Percentiles rank a stretch among this genome's conserved stretches.
phyloP scores from a whole-genome alignment of 2,797 vertebrate genomes.

The Cichlasoma orientale region DNA sequence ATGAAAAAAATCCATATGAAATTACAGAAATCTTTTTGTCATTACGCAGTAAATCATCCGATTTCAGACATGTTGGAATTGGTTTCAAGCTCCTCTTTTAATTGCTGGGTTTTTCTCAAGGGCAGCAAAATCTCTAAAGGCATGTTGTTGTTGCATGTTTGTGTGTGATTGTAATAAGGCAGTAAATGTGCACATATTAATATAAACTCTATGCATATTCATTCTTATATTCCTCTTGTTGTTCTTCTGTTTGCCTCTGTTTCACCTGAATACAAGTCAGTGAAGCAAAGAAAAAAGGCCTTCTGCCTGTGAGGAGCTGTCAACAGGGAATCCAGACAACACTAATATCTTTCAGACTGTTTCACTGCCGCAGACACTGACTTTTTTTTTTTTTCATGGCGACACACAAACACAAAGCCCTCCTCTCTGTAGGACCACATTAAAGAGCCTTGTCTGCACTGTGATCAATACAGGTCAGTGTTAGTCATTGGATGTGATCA shows the following conservation, averaged over 20 bases:
- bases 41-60: no score
- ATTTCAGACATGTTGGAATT: not conserved
- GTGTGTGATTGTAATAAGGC: slow-evolving; percentile 1
- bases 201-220: slow-evolving; percentile 28
- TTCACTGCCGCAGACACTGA: not conserved
- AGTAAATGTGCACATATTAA: slow-evolving; percentile 23
- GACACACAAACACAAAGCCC: slow-evolving; percentile 13
- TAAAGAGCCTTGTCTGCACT: slow-evolving; percentile 44
- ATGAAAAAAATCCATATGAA: no score
- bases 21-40: no score
- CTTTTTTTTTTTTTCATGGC: not conserved
- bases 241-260: not conserved
- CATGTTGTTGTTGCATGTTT: not conserved
- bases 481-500: slow-evolving; percentile 64
- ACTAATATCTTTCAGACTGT: slow-evolving; percentile 26
- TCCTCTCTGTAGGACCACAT: slow-evolving; percentile 13
- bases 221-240: not conserved
- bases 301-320: slow-evolving; percentile 34
- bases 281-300: slow-evolving; percentile 26
- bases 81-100: not conserved
- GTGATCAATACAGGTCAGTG: slow-evolving; percentile 65
- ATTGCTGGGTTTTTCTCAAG: not conserved
- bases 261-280: slow-evolving; percentile 26
- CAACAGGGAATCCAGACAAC: slow-evolving; percentile 40
- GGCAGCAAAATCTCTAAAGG: not conserved